Evolutionary conservation across 2,113 vertebrate genomes (phyloP).

Genomic region (Trochalopteron elliotii): DNA sequence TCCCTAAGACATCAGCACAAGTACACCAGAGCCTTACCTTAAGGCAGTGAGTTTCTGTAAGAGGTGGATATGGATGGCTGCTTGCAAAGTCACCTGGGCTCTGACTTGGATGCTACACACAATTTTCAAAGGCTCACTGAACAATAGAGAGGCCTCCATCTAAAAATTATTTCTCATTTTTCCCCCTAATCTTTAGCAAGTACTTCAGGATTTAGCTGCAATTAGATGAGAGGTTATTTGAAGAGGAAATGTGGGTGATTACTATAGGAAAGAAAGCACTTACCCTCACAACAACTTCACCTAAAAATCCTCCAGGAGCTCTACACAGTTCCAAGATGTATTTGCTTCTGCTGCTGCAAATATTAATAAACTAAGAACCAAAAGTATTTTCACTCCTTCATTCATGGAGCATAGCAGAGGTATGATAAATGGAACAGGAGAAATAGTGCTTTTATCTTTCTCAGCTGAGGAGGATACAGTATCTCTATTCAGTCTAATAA

Average conservation of each 20-base stretch:
- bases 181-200: background rate
- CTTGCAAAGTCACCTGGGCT: background rate
- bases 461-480: background rate
- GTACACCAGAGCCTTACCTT: background rate
- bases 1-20: background rate
- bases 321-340: background rate
- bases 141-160: background rate
- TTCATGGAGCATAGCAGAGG: background rate
- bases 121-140: background rate
- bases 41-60: background rate
- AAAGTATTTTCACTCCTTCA: background rate
- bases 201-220: background rate
- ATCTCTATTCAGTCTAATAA: background rate
- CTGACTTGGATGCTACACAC: background rate
- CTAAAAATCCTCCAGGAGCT: background rate
- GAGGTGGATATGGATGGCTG: background rate
- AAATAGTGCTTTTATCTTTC: background rate
- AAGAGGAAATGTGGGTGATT: background rate
- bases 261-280: background rate
- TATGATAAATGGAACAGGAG: background rate
- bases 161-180: background rate
- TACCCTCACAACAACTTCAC: background rate
- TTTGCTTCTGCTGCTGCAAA: background rate
- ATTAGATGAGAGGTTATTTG: background rate
- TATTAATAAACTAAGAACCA: background rate